A percentile compares a stretch with the other conserved stretches of the same genome.
Evolutionary conservation across 2,888 invertebrate species (phyloP).

Genomic region (Thalpophila matura): DNA sequence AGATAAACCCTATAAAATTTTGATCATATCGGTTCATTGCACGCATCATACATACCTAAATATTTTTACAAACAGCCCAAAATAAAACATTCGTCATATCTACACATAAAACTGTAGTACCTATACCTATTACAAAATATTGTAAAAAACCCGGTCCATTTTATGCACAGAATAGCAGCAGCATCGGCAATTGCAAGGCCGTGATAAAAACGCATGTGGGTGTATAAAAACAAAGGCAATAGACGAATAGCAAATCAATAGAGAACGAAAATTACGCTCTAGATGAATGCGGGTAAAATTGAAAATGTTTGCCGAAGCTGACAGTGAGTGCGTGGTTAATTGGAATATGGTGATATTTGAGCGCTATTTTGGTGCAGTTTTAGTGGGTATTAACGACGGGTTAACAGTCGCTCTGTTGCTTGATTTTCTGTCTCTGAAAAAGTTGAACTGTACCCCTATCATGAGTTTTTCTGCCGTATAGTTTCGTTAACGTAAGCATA

Average conservation of each 20-base stretch:
- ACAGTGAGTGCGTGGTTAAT: constrained; percentile 26
- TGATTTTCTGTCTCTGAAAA: too few relatives aligned
- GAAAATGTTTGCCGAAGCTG: constrained; percentile 41
- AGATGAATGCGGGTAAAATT: constrained; percentile 49
- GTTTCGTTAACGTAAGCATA: too few relatives aligned
- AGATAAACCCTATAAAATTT: too few relatives aligned
- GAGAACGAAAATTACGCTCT: constrained; percentile 57
- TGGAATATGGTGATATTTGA: constrained; percentile 14
- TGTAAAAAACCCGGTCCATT: constrained; percentile 40
- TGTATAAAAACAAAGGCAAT: constrained; percentile 63
- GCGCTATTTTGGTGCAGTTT: neutral
- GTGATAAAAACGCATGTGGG: constrained; percentile 64
- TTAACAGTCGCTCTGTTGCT: too few relatives aligned
- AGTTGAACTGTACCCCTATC: too few relatives aligned
- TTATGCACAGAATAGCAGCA: constrained; percentile 60
- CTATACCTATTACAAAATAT: constrained; percentile 27
- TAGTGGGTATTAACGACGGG: neutral
- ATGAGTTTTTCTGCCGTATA: too few relatives aligned
- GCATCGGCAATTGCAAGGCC: constrained; percentile 40
- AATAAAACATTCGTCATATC: constrained; percentile 2
- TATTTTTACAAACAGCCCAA: neutral
- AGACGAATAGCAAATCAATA: constrained; percentile 58
- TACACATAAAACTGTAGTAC: constrained; percentile 12
- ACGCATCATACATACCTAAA: too few relatives aligned
- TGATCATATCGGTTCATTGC: too few relatives aligned